Conservation (phyloP, 1,140 invertebrate genomes). For the Neomicropteryx cornuta region DNA sequence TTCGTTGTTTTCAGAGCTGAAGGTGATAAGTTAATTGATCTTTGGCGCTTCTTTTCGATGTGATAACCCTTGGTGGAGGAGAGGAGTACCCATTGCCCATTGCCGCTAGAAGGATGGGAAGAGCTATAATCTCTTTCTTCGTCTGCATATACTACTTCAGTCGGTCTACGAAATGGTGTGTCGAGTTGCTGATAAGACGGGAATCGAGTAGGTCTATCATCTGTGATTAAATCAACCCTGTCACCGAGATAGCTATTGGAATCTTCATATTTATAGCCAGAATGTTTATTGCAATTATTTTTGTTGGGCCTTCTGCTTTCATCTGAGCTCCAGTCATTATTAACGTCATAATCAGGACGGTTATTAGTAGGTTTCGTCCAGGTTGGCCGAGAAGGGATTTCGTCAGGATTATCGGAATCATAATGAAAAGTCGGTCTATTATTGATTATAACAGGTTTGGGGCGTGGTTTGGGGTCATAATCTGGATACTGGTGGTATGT, state of each 20-base stretch:
- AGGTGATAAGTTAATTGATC: constrained; percentile 25
- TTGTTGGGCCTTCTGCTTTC: constrained; percentile 28
- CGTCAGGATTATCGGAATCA: constrained; percentile 21
- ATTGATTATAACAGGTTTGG: constrained; percentile 15
- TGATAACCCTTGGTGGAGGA: constrained; percentile 65
- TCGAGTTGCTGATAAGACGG: constrained; percentile 38
- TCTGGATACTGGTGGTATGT: constrained; percentile 10
- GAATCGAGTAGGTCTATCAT: constrained; percentile 53
- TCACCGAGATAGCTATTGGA: constrained; percentile 22
- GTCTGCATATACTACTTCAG: constrained; percentile 31
- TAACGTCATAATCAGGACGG: constrained; percentile 28
- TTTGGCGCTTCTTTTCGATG: constrained; percentile 36
- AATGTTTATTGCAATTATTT: constrained; percentile 29
- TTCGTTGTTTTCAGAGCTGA: constrained; percentile 28
- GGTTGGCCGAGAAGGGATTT: constrained; percentile 13
- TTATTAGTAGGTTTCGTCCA: constrained; percentile 24
- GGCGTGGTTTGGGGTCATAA: constrained; percentile 7
- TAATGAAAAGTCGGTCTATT: constrained; percentile 22
- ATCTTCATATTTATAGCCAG: constrained; percentile 22
- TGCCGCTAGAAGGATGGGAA: constrained; percentile 47
- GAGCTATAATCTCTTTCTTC: constrained; percentile 28
- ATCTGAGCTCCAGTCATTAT: constrained; percentile 30
- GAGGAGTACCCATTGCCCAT: constrained; percentile 64
- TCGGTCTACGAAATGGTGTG: constrained; percentile 29
- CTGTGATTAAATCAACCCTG: constrained; percentile 49